A percentile compares a stretch with the other conserved stretches of the same genome.
phyloP scores from a whole-genome alignment of 2,797 vertebrate species.

The Xenopus petersii region DNA sequence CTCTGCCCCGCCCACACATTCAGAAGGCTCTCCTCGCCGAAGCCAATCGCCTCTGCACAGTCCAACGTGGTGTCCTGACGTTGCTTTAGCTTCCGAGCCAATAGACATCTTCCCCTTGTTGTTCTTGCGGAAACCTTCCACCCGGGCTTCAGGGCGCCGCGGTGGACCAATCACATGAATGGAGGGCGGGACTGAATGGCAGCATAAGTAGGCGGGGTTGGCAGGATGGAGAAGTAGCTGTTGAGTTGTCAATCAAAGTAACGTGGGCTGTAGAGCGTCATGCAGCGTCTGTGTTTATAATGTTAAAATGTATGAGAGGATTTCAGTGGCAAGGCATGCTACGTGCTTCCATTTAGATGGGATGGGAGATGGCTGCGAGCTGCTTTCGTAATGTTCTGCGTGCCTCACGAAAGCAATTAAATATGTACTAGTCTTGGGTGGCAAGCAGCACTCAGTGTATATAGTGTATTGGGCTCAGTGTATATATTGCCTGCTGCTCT shows the following conservation, averaged over 20 bases:
- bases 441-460: neutral
- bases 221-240: conserved; percentile 64
- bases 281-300: conserved; percentile 42
- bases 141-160: conserved; percentile 56
- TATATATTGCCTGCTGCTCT: too few species aligned
- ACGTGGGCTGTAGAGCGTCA: conserved; percentile 70
- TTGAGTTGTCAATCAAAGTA: conserved; percentile 87
- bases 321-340: conserved; percentile 3
- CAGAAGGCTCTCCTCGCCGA: accelerated
- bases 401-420: neutral
- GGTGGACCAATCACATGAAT: conserved; percentile 58
- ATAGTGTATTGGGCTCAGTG: too few species aligned
- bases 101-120: conserved; percentile 49
- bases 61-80: conserved; percentile 80
- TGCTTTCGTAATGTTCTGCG: neutral
- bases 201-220: conserved; percentile 67
- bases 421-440: neutral
- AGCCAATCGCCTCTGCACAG: conserved; percentile 64
- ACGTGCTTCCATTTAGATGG: conserved; percentile 21
- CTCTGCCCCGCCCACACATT: conserved; percentile 62
- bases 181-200: conserved; percentile 51
- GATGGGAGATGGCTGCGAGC: conserved; percentile 1
- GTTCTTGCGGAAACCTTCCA: conserved; percentile 44
- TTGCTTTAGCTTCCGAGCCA: conserved; percentile 33
- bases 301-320: conserved; percentile 31